These are phyloP conservation scores for Drosophila subpulchrella DNA, from an alignment of 1,140 invertebrate genomes.

Conservation along the genomic window DNA sequence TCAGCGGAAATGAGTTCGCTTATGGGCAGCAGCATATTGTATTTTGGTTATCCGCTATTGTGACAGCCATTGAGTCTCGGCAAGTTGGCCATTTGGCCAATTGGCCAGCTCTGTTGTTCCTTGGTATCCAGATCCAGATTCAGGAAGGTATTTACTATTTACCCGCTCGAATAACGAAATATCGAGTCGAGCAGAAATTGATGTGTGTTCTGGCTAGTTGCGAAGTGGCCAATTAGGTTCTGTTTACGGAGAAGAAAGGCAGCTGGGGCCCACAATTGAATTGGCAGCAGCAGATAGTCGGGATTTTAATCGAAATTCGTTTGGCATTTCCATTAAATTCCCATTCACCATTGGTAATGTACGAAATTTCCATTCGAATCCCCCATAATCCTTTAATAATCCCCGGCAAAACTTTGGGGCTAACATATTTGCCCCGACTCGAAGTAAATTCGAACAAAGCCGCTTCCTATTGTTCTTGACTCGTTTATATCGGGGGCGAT, in stretches of 20 bases:
- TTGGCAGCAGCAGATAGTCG: neutral
- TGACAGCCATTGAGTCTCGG: constrained; percentile 57
- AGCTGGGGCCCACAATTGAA: constrained; percentile 28
- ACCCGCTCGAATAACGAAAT: constrained; percentile 13
- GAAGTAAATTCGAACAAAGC: constrained; percentile 50
- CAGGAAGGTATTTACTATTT: constrained; percentile 54
- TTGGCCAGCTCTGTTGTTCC: neutral
- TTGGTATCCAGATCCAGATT: neutral
- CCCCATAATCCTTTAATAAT: constrained; percentile 49
- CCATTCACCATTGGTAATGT: constrained; percentile 25
- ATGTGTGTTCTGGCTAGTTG: constrained; percentile 51
- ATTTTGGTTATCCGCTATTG: constrained; percentile 77
- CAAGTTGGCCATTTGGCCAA: constrained; percentile 10
- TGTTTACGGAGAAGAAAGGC: constrained; percentile 39
- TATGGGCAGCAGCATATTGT: constrained; percentile 74
- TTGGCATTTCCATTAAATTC: constrained; percentile 33
- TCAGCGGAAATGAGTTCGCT: constrained; percentile 78
- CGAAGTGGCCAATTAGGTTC: constrained; percentile 59
- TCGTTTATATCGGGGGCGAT: constrained; percentile 25
- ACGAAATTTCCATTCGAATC: constrained; percentile 34
- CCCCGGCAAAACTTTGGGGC: constrained; percentile 37
- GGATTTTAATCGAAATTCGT: constrained; percentile 36
- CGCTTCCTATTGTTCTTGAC: constrained; percentile 50
- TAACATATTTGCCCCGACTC: constrained; percentile 47
- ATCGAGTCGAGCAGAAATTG: constrained; percentile 51